phyloP scores from a whole-genome alignment of 2,113 vertebrate species.

The Cebidichthys violaceus region DNA sequence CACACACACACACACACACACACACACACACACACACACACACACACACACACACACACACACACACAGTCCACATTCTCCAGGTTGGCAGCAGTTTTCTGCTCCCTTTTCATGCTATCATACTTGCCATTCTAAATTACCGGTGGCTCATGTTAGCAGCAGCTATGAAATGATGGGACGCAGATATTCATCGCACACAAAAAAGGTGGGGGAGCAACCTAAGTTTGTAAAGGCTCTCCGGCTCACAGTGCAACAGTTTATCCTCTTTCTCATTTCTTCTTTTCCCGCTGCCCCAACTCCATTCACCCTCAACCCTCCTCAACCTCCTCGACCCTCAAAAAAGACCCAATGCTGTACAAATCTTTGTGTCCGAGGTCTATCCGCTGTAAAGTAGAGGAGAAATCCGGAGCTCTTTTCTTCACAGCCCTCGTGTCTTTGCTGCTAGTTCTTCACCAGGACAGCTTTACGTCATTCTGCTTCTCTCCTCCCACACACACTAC shows the following conservation, averaged over 20 bases:
- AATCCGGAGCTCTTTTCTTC: constrained; percentile 63
- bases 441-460: constrained; percentile 63
- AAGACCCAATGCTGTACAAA: constrained; percentile 49
- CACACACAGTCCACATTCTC: neutral
- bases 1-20: neutral
- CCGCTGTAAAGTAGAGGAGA: constrained; percentile 63
- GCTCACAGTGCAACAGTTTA: constrained; percentile 34
- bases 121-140: neutral
- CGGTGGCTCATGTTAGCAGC: neutral
- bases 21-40: neutral
- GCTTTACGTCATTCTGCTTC: constrained; percentile 15
- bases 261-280: constrained; percentile 22
- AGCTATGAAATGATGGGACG: neutral
- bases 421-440: constrained; percentile 61
- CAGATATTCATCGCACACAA: constrained; percentile 1
- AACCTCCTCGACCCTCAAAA: constrained; percentile 46
- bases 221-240: constrained; percentile 13
- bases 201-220: neutral
- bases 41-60: neutral
- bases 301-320: constrained; percentile 42
- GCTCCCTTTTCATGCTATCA: neutral
- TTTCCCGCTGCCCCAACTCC: constrained; percentile 14
- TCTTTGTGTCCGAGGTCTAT: constrained; percentile 52
- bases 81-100: neutral
- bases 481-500: neutral